Conservation (phyloP, 2,797 vertebrate genomes). For the Synaphobranchus kaupii region DNA sequence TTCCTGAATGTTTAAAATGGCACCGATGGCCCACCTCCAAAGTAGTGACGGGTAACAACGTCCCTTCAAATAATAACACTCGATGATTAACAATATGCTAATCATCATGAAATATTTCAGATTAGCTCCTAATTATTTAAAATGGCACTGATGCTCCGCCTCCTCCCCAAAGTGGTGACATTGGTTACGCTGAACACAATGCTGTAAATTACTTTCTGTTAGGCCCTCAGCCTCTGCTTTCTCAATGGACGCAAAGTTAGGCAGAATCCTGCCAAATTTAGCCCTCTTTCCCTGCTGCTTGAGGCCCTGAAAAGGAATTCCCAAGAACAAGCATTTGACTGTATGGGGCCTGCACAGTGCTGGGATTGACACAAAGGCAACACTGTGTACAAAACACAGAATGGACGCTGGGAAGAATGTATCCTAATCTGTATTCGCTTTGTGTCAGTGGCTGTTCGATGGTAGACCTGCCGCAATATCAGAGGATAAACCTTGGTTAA, state of each 20-base stretch:
- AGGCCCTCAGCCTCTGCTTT: conserved; percentile 60
- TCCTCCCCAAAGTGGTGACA: background rate
- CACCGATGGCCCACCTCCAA: too few species aligned
- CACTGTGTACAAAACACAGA: background rate
- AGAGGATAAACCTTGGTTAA: background rate
- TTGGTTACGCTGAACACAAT: conserved; percentile 51
- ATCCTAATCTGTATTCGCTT: background rate
- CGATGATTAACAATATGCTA: too few species aligned
- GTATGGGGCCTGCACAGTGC: background rate
- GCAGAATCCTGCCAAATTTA: conserved; percentile 67
- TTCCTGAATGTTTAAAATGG: too few species aligned
- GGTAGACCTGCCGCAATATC: background rate
- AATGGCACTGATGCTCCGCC: background rate
- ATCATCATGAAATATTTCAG: too few species aligned
- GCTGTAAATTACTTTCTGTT: conserved; percentile 61
- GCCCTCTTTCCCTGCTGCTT: conserved; percentile 32
- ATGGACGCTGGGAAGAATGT: background rate
- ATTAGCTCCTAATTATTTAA: too few species aligned
- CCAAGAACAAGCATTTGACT: background rate
- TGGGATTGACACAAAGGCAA: background rate
- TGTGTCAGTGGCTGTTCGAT: background rate
- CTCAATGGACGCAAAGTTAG: conserved; percentile 67
- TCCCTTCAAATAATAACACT: too few species aligned
- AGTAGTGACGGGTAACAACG: too few species aligned
- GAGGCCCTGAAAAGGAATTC: background rate